Percentiles rank a stretch among this genome's conserved stretches.
Evolutionary conservation across 2,888 invertebrate genomes (phyloP).

Genomic region (Sphaerophoria taeniata): DNA sequence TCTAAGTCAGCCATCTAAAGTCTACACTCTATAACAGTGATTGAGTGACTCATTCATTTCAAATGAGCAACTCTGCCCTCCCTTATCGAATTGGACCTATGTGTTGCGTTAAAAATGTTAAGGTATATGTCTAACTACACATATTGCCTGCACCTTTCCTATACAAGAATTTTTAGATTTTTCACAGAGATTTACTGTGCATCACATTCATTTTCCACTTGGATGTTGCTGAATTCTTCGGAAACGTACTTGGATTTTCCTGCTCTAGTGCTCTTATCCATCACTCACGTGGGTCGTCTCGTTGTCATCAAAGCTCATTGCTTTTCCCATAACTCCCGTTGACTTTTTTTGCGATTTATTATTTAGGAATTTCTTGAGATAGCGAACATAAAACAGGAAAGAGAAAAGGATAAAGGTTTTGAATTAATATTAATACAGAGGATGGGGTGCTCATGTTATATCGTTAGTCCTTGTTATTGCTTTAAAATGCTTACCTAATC

Average conservation of each 20-base stretch:
- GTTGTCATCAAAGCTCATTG: constrained; percentile 36
- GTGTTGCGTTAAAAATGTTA: background rate
- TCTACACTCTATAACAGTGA: constrained; percentile 15
- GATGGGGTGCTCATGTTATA: background rate
- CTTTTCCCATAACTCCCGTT: constrained; percentile 27
- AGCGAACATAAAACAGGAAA: background rate
- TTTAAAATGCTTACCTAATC: too few relatives aligned
- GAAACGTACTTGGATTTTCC: background rate
- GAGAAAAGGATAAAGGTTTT: background rate
- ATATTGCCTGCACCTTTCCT: background rate
- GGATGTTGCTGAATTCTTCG: constrained; percentile 14
- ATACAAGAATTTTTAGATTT: background rate
- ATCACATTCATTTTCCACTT: constrained; percentile 26
- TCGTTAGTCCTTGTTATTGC: too few relatives aligned
- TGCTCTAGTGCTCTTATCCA: background rate
- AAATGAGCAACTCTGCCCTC: constrained; percentile 22
- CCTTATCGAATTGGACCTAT: constrained; percentile 10
- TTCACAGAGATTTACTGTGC: background rate
- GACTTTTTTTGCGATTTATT: background rate
- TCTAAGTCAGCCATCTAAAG: constrained; percentile 34
- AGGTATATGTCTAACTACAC: background rate
- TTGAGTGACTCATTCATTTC: constrained; percentile 41
- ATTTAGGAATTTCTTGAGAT: constrained; percentile 16
- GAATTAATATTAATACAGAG: background rate
- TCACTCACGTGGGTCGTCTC: background rate